phyloP scores from a whole-genome alignment of 2,113 vertebrate species.

The Phrynosoma blainvillii region DNA sequence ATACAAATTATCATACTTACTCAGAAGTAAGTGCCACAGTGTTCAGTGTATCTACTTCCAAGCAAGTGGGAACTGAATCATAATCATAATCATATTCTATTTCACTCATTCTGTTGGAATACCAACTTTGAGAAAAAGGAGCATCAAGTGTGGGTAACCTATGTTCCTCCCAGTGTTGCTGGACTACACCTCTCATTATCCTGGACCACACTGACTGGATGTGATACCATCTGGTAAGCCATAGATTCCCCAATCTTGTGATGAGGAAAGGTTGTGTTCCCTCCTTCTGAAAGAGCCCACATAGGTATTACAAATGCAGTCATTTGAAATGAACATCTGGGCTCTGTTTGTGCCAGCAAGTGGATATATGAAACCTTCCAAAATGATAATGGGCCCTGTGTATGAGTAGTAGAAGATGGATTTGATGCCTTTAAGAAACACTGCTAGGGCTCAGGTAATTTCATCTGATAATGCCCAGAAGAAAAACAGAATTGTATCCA shows the following conservation, averaged over 20 bases:
- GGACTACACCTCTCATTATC: background rate
- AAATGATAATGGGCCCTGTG: background rate
- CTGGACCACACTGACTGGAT: background rate
- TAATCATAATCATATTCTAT: too few relatives aligned
- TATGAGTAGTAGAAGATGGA: background rate
- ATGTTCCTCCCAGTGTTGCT: background rate
- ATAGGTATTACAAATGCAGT: background rate
- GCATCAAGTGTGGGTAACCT: background rate
- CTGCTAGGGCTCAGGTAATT: background rate
- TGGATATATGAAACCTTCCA: background rate
- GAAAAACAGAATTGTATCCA: background rate
- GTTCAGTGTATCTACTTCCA: too few relatives aligned
- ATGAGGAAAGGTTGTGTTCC: too few relatives aligned
- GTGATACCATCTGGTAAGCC: background rate
- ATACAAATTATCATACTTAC: too few relatives aligned
- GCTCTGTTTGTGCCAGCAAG: slow-evolving; percentile 18
- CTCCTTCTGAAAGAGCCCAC: too few relatives aligned
- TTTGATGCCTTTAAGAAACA: background rate
- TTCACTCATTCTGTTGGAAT: too few relatives aligned
- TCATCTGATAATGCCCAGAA: background rate
- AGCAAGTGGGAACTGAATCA: too few relatives aligned
- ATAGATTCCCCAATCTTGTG: background rate
- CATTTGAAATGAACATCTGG: background rate
- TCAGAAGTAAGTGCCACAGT: too few relatives aligned
- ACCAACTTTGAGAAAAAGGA: too few relatives aligned